Base-by-base conservation (phyloP, 2,797 vertebrate genomes). In the Podarcis siculus region DNA sequence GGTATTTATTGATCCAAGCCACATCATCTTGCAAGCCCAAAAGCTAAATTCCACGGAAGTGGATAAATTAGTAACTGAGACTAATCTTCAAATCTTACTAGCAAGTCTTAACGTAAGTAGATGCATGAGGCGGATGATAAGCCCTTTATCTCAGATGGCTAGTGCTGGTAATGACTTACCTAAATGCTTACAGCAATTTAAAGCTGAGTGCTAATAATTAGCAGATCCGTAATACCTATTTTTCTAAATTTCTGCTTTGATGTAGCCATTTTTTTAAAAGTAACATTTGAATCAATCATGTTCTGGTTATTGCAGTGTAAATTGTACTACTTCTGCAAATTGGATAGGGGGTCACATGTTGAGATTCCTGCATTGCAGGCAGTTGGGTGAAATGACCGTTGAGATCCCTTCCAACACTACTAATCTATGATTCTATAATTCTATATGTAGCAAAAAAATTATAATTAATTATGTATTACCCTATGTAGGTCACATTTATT, bases 41-140 rank as follows among this genome's bases (percentile, higher is more conserved):
- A 92, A 92, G 58, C 90, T 93, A 89, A 84, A 55, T 84, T 86
- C 45, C 78, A n/a, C 42, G 23, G 81, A 83, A 91, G 83, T 79
- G 88, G 84, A 92, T 80, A 90, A 95, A 95, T 87, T 30, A 49
- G 90, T 84, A 93, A 92, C 9, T 86, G 71, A 80, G 92, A 87
- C 91, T 91, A 93, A 94, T 90, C 90, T 91, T 87, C 83, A 89
- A 86, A 94, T 93, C 58, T 91, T 89, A 84, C 87, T 95, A 94
- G 92, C 81, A 80, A 79, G 86, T 83, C 79, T 94, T 89, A 45
- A 92, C 84, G 80, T 79, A 80, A 92, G 71, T 0, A 0, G 89
- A 92, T 92, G 73, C 42, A 80, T 87, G 87, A 77, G 45, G 69
- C 17, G 81, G 67, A 82, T 64, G 85, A 85, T 93, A 95, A 95